A percentile compares a stretch with the other conserved stretches of the same genome.
phyloP scores from a whole-genome alignment of 2,888 invertebrate species.

The Eupeodes luniger region DNA sequence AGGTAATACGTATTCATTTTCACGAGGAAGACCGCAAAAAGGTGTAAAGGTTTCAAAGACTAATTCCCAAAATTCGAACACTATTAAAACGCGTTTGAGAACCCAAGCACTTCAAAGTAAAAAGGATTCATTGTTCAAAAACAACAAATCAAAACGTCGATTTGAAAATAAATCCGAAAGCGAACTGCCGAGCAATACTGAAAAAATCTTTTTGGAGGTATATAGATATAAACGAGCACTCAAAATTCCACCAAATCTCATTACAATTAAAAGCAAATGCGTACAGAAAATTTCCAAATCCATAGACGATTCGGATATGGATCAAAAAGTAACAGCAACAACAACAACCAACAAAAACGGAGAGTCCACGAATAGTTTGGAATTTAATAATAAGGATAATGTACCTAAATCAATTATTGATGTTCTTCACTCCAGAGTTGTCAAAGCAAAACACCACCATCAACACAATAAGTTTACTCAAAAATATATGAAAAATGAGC shows the following conservation, averaged over 20 bases:
- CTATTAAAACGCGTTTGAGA: constrained; percentile 54
- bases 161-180: constrained; percentile 83
- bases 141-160: constrained; percentile 80
- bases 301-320: constrained; percentile 90
- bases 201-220: constrained; percentile 86
- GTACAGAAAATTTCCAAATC: constrained; percentile 90
- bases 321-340: constrained; percentile 45
- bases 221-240: constrained; percentile 92
- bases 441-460: constrained; percentile 51
- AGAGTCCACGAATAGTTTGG: not conserved
- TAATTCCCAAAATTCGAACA: constrained; percentile 21
- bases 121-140: constrained; percentile 82
- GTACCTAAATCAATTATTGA: constrained; percentile 83
- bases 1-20: not conserved
- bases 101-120: constrained; percentile 32
- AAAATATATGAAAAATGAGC: constrained; percentile 47
- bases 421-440: constrained; percentile 82
- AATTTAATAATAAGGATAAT: constrained; percentile 36
- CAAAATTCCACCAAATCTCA: constrained; percentile 92
- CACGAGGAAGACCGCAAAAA: constrained; percentile 22
- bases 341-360: constrained; percentile 40
- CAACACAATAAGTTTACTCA: constrained; percentile 25
- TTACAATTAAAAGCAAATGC: constrained; percentile 91
- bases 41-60: constrained; percentile 67
- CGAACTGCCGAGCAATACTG: constrained; percentile 86